phyloP scores from a whole-genome alignment of 2,113 vertebrate genomes.

The Carettochelys insculpta region DNA sequence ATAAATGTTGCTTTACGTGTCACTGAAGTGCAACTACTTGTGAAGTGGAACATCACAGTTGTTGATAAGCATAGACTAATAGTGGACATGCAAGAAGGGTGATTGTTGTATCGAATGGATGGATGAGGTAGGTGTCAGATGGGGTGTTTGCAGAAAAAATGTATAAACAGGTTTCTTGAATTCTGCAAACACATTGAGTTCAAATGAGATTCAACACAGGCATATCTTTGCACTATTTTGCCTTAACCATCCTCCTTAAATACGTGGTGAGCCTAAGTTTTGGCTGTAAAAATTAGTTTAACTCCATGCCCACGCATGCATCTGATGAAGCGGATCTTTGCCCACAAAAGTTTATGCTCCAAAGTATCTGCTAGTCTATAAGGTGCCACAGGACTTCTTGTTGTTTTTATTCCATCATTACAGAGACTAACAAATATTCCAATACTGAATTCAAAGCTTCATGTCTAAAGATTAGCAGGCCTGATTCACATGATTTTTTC shows the following conservation, averaged over 20 bases:
- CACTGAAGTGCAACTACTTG: not conserved
- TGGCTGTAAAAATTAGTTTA: not conserved
- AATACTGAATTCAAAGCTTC: not conserved
- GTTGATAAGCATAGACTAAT: not conserved
- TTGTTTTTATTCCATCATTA: not conserved
- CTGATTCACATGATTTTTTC: not conserved
- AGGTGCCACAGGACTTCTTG: too few species aligned
- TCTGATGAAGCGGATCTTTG: too few species aligned
- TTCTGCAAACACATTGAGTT: not conserved
- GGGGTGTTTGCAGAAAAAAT: fast-evolving
- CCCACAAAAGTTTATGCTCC: too few species aligned
- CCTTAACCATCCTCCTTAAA: not conserved
- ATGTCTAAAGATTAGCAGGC: not conserved
- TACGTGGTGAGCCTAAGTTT: not conserved
- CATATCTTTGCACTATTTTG: not conserved
- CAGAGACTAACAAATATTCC: not conserved
- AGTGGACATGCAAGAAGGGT: not conserved
- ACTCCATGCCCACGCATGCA: too few species aligned
- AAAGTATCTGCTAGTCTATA: too few species aligned
- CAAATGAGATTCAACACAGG: not conserved
- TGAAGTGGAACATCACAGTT: not conserved
- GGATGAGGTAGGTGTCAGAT: not conserved
- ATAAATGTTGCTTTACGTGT: not conserved
- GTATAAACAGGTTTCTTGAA: not conserved
- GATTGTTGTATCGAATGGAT: not conserved